Conservation (phyloP, 2,113 vertebrate genomes). For the Stercorarius parasiticus region DNA sequence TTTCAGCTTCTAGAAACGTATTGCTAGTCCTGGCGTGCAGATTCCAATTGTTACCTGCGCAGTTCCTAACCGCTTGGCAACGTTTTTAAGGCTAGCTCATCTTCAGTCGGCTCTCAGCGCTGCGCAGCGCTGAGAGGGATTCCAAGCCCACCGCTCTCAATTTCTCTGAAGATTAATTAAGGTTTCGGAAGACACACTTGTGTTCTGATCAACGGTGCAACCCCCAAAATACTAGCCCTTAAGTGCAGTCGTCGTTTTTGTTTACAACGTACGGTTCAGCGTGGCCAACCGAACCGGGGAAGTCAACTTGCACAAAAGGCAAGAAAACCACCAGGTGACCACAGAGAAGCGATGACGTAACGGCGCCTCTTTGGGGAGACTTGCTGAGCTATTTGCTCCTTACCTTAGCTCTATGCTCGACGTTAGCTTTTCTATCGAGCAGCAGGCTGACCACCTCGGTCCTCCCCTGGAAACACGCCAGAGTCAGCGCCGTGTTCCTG, state of each 20-base stretch:
- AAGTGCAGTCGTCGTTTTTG: neutral
- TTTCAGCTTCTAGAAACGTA: no score
- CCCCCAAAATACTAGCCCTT: neutral
- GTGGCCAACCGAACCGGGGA: neutral
- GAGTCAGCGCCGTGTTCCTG: constrained; percentile 95
- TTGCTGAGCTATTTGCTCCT: neutral
- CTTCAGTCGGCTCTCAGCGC: no score
- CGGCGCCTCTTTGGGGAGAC: neutral
- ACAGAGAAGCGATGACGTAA: fast-evolving
- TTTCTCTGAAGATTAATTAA: neutral
- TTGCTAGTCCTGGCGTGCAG: no score
- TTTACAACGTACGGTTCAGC: neutral
- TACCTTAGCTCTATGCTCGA: constrained; percentile 98
- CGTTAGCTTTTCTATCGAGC: constrained; percentile 96
- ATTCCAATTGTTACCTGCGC: no score
- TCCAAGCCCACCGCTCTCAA: no score
- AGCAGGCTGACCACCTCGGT: constrained; percentile 97
- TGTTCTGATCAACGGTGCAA: neutral
- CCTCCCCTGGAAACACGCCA: constrained; percentile 97
- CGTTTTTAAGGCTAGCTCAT: no score
- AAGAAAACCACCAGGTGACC: neutral
- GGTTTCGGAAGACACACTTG: neutral
- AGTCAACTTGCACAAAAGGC: neutral
- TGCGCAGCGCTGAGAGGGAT: no score
- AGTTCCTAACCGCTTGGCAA: no score